phyloP scores from a whole-genome alignment of 1,140 invertebrate genomes.

The Drosophila quadrilineata region DNA sequence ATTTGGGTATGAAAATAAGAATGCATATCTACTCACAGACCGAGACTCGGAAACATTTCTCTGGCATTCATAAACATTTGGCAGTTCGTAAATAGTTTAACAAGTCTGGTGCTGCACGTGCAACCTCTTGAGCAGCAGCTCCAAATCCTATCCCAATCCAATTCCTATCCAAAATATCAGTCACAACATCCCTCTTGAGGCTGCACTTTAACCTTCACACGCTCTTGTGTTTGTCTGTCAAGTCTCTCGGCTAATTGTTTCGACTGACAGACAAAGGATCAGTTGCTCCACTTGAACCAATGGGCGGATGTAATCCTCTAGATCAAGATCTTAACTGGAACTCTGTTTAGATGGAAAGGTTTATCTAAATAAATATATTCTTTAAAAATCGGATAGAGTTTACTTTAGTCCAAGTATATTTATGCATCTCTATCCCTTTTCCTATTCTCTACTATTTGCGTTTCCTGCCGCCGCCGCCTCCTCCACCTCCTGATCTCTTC shows the following conservation, averaged over 20 bases:
- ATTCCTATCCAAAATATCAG: not conserved
- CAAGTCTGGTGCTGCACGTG: slow-evolving; percentile 26
- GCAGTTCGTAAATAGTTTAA: slow-evolving; percentile 35
- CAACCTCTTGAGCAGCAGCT: slow-evolving; percentile 8
- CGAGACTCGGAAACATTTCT: slow-evolving; percentile 1
- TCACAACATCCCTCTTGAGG: not conserved
- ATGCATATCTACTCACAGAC: not conserved
- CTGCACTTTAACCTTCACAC: slow-evolving; percentile 16
- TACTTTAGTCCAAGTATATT: not conserved
- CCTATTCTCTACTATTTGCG: slow-evolving; percentile 41
- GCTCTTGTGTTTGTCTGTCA: slow-evolving; percentile 12
- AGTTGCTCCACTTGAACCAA: slow-evolving; percentile 7
- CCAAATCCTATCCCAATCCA: no score
- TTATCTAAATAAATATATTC: not conserved
- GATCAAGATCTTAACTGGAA: not conserved
- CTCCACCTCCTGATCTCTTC: slow-evolving; percentile 20
- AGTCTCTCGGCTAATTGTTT: slow-evolving; percentile 27
- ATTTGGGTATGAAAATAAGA: not conserved
- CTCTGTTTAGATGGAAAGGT: not conserved
- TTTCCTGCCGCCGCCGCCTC: slow-evolving; percentile 28
- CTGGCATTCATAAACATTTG: slow-evolving; percentile 2
- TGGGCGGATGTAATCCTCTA: slow-evolving; percentile 7
- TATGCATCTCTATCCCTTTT: not conserved
- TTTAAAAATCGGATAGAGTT: not conserved
- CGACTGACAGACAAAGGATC: slow-evolving; percentile 51